Percentiles rank a stretch among this genome's conserved stretches.
phyloP scores from a whole-genome alignment of 1,140 invertebrate species.

The Anagrus nilaparvatae region DNA sequence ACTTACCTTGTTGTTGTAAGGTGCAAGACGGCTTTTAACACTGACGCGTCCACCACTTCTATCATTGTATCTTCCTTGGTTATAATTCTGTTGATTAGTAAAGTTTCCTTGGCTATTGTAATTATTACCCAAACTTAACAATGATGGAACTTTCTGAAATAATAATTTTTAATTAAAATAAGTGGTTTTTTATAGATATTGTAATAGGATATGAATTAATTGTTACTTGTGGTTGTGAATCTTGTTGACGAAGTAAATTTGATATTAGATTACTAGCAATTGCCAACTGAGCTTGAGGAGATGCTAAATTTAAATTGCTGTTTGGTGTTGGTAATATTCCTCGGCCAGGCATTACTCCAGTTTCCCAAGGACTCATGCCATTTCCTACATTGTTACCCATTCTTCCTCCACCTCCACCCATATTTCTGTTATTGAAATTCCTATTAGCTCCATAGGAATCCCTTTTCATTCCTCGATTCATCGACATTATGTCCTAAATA shows the following conservation, averaged over 20 bases:
- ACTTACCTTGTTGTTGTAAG: slow-evolving; percentile 43
- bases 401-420: slow-evolving; percentile 22
- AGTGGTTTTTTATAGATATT: neutral
- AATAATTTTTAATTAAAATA: slow-evolving; percentile 4
- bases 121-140: slow-evolving; percentile 38
- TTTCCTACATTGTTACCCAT: slow-evolving; percentile 25
- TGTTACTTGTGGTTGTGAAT: slow-evolving; percentile 34
- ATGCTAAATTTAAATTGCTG: slow-evolving; percentile 38
- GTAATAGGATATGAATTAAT: neutral
- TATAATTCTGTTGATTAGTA: slow-evolving; percentile 33
- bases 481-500: slow-evolving; percentile 32
- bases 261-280: slow-evolving; percentile 41
- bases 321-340: slow-evolving; percentile 40
- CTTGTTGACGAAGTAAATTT: slow-evolving; percentile 39
- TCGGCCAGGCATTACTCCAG: slow-evolving; percentile 42
- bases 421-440: slow-evolving; percentile 27
- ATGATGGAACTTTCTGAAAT: slow-evolving; percentile 34
- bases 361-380: slow-evolving; percentile 42
- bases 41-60: slow-evolving; percentile 26
- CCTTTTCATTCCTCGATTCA: slow-evolving; percentile 36
- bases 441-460: slow-evolving; percentile 32
- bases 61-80: slow-evolving; percentile 35
- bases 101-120: slow-evolving; percentile 35
- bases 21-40: slow-evolving; percentile 38
- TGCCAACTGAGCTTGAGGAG: slow-evolving; percentile 40